Evolutionary conservation across 2,888 invertebrate species (phyloP).

Genomic region (Caenorhabditis wallacei): DNA sequence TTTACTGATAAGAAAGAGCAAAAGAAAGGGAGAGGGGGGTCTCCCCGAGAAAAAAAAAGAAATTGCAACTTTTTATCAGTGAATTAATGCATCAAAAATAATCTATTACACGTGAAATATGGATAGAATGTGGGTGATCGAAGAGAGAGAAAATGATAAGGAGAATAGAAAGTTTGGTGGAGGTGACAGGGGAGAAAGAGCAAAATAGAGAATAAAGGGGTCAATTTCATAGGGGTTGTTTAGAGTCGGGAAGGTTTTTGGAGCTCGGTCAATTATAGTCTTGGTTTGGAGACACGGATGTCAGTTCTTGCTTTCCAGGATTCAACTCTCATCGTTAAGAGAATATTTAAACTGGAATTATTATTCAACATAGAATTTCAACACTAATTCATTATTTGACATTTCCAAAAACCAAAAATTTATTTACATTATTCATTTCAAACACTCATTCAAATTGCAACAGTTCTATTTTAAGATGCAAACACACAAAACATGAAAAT

Average conservation of each 20-base stretch:
- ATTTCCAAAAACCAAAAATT: no score
- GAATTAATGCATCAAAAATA: slow-evolving; percentile 22
- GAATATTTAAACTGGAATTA: no score
- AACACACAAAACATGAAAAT: neutral
- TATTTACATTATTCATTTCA: no score
- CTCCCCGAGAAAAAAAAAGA: slow-evolving; percentile 1
- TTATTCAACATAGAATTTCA: no score
- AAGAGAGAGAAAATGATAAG: slow-evolving; percentile 34
- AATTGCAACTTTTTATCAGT: slow-evolving; percentile 41
- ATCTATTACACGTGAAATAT: slow-evolving; percentile 55
- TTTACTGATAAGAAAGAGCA: slow-evolving; percentile 47
- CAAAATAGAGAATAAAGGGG: neutral
- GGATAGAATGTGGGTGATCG: slow-evolving; percentile 43
- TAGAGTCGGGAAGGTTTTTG: no score
- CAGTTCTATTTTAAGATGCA: neutral
- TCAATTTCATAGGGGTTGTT: no score
- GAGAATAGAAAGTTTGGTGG: neutral
- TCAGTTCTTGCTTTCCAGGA: no score
- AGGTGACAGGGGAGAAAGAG: neutral
- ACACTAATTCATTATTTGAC: no score
- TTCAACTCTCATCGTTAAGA: no score
- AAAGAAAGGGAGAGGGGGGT: slow-evolving; percentile 1
- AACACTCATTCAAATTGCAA: no score
- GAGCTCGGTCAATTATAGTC: no score
- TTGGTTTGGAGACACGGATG: no score